Evolutionary conservation across 37 sponge, comb jelly and placozoan genomes (phyloP), one percentile per base, ranked within the genome.

Genomic region (Dysidea cf. avara): DNA sequence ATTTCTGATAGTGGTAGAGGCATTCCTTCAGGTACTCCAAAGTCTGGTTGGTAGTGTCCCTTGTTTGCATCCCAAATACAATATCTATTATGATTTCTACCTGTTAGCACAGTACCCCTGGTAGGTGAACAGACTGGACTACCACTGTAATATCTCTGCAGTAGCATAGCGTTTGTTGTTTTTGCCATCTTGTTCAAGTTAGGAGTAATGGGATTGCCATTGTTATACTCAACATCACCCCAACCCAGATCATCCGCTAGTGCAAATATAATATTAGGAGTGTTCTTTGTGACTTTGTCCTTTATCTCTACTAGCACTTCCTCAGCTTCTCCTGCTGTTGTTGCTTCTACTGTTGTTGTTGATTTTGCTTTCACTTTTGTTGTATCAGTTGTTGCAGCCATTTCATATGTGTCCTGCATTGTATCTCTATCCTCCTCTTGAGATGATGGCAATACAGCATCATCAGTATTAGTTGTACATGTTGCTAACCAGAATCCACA

Each of bases 161-260:
- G 64, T 26, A 33, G 50, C 2, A 81, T 34, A 34, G 71, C 81
- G 71, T 74, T 25, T n/a, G 34, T 40, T 1, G 76, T 77, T 24
- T 40, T 43, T 3, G 87, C 76, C 77, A 86, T 67, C 37, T 39
- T 56, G 62, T 86, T 63, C 3, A 86, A 49, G 64, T 75, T 63
- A 6, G 81, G 87, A 1, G 87, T 86, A 37, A 1, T 11, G 3
- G 81, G 77, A 7, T 20, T 1, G 30, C 87, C 87, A n/a, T 74
- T 74, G 22, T 86, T 81, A 66, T 86, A 86, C 3, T 61, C 57
- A 4, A 81, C 75, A 48, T 86, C 87, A n/a, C 87, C 87, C 59
- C 82, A 86, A 60, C 87, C 87, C 30, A 79, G 53, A 49, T 86
- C 87, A 60, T 87, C 89, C 1, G 89, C 83, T 51, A 80, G 79